Percentiles rank a stretch among this genome's conserved stretches.
Evolutionary conservation across 2,113 vertebrate species (phyloP).

Genomic region (Chloropsis cyanopogon): DNA sequence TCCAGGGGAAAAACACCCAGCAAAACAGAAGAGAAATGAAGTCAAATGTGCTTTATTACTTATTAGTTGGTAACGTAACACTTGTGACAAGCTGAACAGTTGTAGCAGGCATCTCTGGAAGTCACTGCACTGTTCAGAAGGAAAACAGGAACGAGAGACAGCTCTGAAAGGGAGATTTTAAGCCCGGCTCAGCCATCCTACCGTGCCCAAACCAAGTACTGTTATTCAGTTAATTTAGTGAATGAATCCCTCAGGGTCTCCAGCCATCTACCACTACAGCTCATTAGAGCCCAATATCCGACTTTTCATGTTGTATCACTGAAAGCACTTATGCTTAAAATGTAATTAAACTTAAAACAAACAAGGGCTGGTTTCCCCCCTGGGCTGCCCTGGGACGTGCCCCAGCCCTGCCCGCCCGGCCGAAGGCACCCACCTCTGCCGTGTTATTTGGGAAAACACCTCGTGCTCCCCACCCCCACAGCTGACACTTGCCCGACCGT

Average conservation of each 20-base stretch:
- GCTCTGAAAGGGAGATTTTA: constrained; percentile 68
- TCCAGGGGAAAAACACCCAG: background rate
- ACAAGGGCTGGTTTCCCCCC: constrained; percentile 75
- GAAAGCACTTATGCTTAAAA: constrained; percentile 82
- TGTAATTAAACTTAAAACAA: constrained; percentile 94
- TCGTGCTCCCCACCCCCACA: constrained; percentile 7
- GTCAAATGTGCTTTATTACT: constrained; percentile 80
- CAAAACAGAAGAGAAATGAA: constrained; percentile 39
- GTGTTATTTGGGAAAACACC: constrained; percentile 49
- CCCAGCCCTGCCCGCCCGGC: background rate
- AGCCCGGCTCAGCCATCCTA: constrained; percentile 78
- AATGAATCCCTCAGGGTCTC: constrained; percentile 81
- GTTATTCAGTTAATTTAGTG: constrained; percentile 82
- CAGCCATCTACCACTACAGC: constrained; percentile 81
- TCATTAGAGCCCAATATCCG: constrained; percentile 85
- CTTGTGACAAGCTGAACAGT: constrained; percentile 80
- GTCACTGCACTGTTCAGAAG: constrained; percentile 69
- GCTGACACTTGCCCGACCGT: constrained; percentile 70
- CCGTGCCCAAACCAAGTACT: constrained; percentile 80
- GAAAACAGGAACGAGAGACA: constrained; percentile 75
- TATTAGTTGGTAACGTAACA: constrained; percentile 83
- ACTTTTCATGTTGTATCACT: constrained; percentile 75
- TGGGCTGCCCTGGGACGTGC: background rate
- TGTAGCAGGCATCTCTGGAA: constrained; percentile 78
- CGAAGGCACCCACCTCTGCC: constrained; percentile 54